Conservation (phyloP, 1,140 invertebrate genomes). For the Patella vulgata region DNA sequence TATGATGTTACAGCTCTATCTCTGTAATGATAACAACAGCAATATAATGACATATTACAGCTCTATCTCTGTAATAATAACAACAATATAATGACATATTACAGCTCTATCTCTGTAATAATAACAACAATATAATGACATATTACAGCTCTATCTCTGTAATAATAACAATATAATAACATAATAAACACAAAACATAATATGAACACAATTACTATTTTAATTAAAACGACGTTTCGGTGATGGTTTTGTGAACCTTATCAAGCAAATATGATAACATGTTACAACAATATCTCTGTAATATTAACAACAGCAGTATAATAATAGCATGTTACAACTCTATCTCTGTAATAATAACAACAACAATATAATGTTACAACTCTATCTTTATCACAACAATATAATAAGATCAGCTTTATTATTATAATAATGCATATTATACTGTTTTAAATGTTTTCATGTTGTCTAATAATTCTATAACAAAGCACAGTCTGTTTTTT, state of each 20-base stretch:
- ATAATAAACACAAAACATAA: no score
- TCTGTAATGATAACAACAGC: conserved; percentile 36
- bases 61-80: conserved; percentile 15
- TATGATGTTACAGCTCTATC: conserved; percentile 64
- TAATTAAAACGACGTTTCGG: neutral
- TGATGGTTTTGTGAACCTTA: neutral
- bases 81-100: conserved; percentile 9
- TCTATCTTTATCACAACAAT: neutral
- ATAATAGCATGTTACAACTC: conserved; percentile 66
- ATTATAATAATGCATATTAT: no score
- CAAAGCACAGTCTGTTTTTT: no score
- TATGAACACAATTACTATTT: no score
- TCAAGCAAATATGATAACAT: neutral
- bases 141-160: conserved; percentile 62
- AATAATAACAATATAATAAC: conserved; percentile 25
- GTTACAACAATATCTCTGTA: conserved; percentile 51
- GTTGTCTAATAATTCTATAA: no score
- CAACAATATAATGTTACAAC: neutral
- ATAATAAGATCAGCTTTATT: no score
- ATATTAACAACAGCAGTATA: conserved; percentile 61
- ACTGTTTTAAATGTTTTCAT: no score
- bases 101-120: no score
- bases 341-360: conserved; percentile 44
- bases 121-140: conserved; percentile 59
- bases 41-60: conserved; percentile 29